Evolutionary conservation across 2,888 invertebrate genomes (phyloP), one percentile per base, ranked within the genome.

Genomic region (Meandrusa payeni): DNA sequence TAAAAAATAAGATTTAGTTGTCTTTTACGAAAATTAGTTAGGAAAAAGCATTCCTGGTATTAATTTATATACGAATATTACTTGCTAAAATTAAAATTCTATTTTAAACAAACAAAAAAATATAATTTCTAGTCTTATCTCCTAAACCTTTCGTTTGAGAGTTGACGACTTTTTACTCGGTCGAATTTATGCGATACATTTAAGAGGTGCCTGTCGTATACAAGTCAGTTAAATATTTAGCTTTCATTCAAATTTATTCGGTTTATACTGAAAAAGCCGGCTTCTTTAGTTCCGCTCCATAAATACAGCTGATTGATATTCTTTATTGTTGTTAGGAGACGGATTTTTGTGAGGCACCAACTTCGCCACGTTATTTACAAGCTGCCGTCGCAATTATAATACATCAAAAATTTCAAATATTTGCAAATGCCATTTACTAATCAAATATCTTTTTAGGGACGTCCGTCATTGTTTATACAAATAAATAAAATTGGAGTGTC

Each of bases 131-230:
- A 20, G 48, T 54, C 65, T 6, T 53, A 60, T 76, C 76, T 68
- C 57, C 31, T 33, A 39, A 58, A 38, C 7, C 55, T 45, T 46
- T 41, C 64, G 49, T 43, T 44, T 17, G 52, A 55, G 67, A 76
- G 74, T 76, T 78, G 79, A 78, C 76, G 77, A 81, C 70, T 80
- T 81, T 81, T 81, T 80, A 79, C 79, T 76, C 74, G 71, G 68
- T 64, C 69, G 69, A 77, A 76, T 80, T 81, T 80, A 82, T 80
- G 78, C 82, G 79, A 77, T 77, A 78, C 79, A 80, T 81, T 81
- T 82, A 74, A 74, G 69, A 75, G 77, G 72, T 73, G 68, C 70
- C 67, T 63, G 65, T 71, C 77, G 76, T 79, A 79, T 76, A 81
- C 79, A 71, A 77, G 76, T 76, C 82, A 76, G 76, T 76, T 79